Conservation (phyloP, 2,797 vertebrate species). For the Gobio occitaniae region DNA sequence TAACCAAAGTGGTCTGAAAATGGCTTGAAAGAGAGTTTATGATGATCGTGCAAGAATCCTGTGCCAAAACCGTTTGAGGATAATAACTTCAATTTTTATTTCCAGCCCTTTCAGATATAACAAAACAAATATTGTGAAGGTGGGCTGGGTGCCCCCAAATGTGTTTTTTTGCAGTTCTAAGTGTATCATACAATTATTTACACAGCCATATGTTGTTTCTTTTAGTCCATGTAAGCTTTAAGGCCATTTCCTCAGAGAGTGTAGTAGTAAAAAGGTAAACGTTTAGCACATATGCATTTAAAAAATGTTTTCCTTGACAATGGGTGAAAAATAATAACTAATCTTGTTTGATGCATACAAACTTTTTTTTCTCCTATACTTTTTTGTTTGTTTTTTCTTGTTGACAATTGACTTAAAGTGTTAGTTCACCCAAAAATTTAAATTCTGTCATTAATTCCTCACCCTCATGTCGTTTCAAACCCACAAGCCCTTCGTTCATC, state of each 20-base stretch:
- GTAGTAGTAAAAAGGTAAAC: background rate
- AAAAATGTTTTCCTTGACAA: background rate
- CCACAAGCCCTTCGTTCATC: no score
- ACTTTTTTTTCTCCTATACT: background rate
- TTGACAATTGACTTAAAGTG: background rate
- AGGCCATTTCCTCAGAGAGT: background rate
- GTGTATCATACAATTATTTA: conserved; percentile 34
- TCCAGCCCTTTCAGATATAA: conserved; percentile 41
- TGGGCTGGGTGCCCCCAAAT: conserved; percentile 12
- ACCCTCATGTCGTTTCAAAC: no score
- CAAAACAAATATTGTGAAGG: conserved; percentile 35
- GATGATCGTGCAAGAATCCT: conserved; percentile 33
- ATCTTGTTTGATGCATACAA: background rate
- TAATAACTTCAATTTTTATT: conserved; percentile 49
- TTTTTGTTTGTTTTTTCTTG: background rate
- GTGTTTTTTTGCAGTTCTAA: conserved; percentile 21
- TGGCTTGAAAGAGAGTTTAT: conserved; percentile 26
- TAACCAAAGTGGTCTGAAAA: conserved; percentile 44
- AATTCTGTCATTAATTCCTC: no score
- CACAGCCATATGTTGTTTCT: conserved; percentile 26
- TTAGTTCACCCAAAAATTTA: no score
- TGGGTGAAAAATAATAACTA: background rate
- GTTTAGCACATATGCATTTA: background rate
- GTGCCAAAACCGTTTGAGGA: conserved; percentile 32
- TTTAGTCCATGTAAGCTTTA: background rate